These are phyloP conservation scores for Sitophilus oryzae DNA, from an alignment of 1,140 invertebrate genomes.

Conservation along the genomic window DNA sequence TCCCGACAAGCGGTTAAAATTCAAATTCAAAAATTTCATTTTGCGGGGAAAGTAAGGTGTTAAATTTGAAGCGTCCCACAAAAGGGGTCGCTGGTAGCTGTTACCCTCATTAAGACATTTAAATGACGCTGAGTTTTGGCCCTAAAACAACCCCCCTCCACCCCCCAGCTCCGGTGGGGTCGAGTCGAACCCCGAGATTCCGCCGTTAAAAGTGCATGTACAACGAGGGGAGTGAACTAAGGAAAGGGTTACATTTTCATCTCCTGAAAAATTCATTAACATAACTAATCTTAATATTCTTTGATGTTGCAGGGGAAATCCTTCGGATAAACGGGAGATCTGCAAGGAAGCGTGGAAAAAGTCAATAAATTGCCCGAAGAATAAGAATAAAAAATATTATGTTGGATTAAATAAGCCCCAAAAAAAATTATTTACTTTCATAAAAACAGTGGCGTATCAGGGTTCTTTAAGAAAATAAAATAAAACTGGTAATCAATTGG, in stretches of 20 bases:
- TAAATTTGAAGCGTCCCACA: conserved; percentile 14
- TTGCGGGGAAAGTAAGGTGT: conserved; percentile 16
- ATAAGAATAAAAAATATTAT: too few species aligned
- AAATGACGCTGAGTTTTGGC: conserved; percentile 2
- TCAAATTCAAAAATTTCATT: conserved; percentile 20
- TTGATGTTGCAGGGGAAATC: too few species aligned
- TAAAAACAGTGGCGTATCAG: too few species aligned
- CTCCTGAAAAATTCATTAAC: background rate
- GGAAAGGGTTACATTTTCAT: background rate
- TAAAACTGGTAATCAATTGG: too few species aligned
- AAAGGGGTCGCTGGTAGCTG: conserved; percentile 12
- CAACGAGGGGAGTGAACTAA: background rate
- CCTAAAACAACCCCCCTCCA: background rate
- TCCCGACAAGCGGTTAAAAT: conserved; percentile 20
- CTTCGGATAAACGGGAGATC: too few species aligned
- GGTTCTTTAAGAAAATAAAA: too few species aligned
- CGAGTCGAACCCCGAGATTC: background rate
- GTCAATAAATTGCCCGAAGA: too few species aligned
- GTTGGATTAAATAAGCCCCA: too few species aligned
- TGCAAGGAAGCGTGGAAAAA: too few species aligned
- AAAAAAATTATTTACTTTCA: too few species aligned
- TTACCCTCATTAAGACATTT: conserved; percentile 2
- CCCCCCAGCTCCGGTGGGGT: background rate
- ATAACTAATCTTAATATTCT: too few species aligned
- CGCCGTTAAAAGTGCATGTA: background rate